phyloP scores from a whole-genome alignment of 2,113 vertebrate species.

The Notarius lentiginosus region DNA sequence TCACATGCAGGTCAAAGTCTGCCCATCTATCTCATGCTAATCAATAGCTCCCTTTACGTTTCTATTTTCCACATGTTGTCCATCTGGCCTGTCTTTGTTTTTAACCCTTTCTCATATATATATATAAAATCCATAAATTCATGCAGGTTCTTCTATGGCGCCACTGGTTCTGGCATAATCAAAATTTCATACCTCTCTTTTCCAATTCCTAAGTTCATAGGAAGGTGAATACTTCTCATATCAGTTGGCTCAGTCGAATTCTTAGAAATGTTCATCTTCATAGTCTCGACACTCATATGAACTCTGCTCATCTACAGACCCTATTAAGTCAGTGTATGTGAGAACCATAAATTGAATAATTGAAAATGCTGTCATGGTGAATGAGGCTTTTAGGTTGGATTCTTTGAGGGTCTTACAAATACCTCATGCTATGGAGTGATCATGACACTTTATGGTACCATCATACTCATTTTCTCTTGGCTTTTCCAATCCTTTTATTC shows the following conservation, averaged over 20 bases:
- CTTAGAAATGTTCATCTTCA: constrained; percentile 21
- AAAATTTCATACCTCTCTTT: constrained; percentile 2
- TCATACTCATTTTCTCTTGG: constrained; percentile 32
- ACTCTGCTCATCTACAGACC: constrained; percentile 1
- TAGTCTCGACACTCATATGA: constrained; percentile 14
- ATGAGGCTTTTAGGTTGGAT: constrained; percentile 30
- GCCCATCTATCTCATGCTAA: constrained; percentile 1
- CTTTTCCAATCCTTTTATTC: constrained; percentile 21
- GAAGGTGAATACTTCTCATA: constrained; percentile 26
- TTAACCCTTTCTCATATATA: background rate
- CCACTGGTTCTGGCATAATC: background rate
- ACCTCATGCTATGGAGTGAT: constrained; percentile 36
- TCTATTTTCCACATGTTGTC: background rate
- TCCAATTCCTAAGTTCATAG: background rate
- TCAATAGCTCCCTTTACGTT: constrained; percentile 11
- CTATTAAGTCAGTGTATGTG: constrained; percentile 30
- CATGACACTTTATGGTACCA: constrained; percentile 39
- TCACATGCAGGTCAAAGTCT: constrained; percentile 12
- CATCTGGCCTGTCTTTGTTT: constrained; percentile 5
- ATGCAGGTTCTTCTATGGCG: no score
- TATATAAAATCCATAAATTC: background rate
- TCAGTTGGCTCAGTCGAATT: constrained; percentile 22
- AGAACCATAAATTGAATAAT: constrained; percentile 32
- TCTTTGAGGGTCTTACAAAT: constrained; percentile 42
- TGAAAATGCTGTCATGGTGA: constrained; percentile 31